These are phyloP conservation scores for Nibea coibor DNA, from an alignment of 2,113 vertebrate species.

Conservation along the genomic window DNA sequence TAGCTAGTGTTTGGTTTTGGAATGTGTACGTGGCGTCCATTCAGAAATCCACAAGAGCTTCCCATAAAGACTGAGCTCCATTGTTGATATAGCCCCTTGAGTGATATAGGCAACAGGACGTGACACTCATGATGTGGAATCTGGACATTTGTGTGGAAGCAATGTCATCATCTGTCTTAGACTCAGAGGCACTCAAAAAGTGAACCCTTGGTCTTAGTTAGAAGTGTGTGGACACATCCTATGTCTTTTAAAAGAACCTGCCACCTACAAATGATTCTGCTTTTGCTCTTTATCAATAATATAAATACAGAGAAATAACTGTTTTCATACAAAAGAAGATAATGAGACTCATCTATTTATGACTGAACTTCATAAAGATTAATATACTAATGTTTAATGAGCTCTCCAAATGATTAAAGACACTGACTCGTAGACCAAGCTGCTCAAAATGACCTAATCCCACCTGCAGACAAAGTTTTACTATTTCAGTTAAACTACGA, in stretches of 20 bases:
- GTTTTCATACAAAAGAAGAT: not conserved
- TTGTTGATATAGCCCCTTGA: constrained; percentile 73
- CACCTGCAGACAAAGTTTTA: constrained; percentile 14
- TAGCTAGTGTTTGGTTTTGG: constrained; percentile 79
- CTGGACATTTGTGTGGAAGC: constrained; percentile 63
- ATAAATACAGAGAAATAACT: not conserved
- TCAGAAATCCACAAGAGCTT: constrained; percentile 66
- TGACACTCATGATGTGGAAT: constrained; percentile 73
- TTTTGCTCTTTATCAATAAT: not conserved
- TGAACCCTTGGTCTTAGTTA: constrained; percentile 13
- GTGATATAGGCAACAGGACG: constrained; percentile 63
- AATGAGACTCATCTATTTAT: constrained; percentile 15
- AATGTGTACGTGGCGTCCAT: constrained; percentile 64
- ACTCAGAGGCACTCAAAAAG: constrained; percentile 24
- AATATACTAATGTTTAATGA: not conserved
- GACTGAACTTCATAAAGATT: constrained; percentile 10
- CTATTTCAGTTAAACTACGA: constrained; percentile 30
- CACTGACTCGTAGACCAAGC: constrained; percentile 8
- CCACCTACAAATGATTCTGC: no score
- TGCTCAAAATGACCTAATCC: constrained; percentile 47
- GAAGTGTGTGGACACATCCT: not conserved
- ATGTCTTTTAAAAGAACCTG: not conserved
- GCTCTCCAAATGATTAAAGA: constrained; percentile 37
- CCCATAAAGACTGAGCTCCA: constrained; percentile 65
- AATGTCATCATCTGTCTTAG: constrained; percentile 57